Evolutionary conservation across 2,797 vertebrate species (phyloP).

Genomic region (Prionace glauca): DNA sequence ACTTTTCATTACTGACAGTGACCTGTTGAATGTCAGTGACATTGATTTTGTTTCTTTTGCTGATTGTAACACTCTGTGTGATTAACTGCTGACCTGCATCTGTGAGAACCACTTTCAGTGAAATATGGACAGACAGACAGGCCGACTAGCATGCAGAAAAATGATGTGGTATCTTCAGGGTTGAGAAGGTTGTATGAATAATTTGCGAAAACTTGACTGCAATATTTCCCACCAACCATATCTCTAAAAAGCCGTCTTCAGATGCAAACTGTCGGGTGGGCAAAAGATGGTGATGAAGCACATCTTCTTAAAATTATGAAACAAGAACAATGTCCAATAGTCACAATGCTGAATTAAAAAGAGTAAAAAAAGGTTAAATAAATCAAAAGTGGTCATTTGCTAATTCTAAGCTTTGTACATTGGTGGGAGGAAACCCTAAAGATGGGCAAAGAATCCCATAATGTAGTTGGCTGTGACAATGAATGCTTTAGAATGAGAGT

Average conservation of each 20-base stretch:
- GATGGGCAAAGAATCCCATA: background rate
- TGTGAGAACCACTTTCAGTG: background rate
- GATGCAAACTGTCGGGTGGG: background rate
- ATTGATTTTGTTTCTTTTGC: constrained; percentile 14
- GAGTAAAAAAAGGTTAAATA: background rate
- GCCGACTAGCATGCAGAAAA: background rate
- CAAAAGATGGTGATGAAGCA: background rate
- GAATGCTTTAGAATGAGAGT: background rate
- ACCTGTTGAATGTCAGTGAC: background rate
- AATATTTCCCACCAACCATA: background rate
- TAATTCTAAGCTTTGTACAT: background rate
- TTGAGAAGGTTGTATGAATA: background rate
- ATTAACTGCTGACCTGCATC: background rate
- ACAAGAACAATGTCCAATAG: background rate
- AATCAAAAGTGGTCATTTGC: background rate
- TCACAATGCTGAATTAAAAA: background rate
- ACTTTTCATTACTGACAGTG: background rate
- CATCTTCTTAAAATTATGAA: background rate
- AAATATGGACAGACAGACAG: background rate
- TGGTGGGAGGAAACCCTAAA: background rate
- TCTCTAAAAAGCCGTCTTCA: background rate
- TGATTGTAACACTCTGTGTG: background rate
- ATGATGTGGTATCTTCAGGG: background rate
- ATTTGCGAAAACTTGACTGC: background rate
- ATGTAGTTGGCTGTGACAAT: background rate